Conservation (phyloP, 2,113 vertebrate genomes). For the Atrichornis clamosus region DNA sequence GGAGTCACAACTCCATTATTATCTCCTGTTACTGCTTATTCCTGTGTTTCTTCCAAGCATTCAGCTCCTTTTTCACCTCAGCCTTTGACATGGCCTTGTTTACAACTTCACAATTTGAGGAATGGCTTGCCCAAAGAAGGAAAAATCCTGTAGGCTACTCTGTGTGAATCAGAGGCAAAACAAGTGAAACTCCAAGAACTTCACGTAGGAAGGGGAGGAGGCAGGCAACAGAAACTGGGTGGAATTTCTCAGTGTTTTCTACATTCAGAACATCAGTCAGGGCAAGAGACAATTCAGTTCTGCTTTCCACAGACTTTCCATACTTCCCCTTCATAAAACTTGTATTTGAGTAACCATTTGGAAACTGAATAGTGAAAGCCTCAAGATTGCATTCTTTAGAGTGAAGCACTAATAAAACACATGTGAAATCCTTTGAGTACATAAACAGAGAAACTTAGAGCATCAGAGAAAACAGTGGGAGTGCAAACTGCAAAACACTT, state of each 20-base stretch:
- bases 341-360: neutral
- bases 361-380: neutral
- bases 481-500: neutral
- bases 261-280: neutral
- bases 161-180: neutral
- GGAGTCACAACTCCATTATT: neutral
- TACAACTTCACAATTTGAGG: neutral
- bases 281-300: neutral
- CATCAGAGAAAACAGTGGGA: neutral
- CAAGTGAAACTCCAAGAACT: neutral
- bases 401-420: neutral
- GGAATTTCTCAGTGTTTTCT: neutral
- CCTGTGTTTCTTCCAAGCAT: neutral
- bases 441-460: neutral
- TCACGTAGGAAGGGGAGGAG: neutral
- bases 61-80: neutral
- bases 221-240: neutral
- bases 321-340: neutral
- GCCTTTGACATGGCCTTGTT: neutral
- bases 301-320: neutral
- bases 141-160: neutral
- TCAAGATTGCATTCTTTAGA: neutral
- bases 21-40: neutral
- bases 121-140: neutral
- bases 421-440: neutral